Evolutionary conservation across 2,888 invertebrate genomes (phyloP).

Genomic region (Tromatobia lineatoria): DNA sequence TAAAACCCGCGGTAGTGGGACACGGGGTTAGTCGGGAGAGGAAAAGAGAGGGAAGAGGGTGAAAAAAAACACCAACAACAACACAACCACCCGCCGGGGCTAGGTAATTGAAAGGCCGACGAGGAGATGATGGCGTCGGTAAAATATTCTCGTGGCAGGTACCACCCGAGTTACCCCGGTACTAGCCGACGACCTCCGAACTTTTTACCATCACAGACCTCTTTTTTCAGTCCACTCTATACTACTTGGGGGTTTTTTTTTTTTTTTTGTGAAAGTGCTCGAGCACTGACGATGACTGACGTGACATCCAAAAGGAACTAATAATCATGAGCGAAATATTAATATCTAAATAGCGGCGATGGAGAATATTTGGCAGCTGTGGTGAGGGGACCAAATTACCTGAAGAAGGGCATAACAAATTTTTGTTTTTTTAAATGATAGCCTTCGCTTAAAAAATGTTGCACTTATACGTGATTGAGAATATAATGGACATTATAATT

Average conservation of each 20-base stretch:
- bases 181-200: slow-evolving; percentile 55
- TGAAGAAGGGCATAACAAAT: background rate
- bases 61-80: slow-evolving; percentile 37
- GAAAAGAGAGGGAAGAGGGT: background rate
- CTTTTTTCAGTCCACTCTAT: slow-evolving; percentile 12
- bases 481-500: too few relatives aligned
- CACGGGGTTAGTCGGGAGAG: background rate
- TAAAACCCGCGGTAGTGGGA: slow-evolving; percentile 43
- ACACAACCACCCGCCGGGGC: slow-evolving; percentile 49
- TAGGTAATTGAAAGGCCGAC: slow-evolving; percentile 76
- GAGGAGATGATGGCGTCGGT: slow-evolving; percentile 61
- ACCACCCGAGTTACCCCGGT: slow-evolving; percentile 62
- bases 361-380: background rate
- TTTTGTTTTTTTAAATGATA: too few relatives aligned
- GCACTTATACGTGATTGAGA: too few relatives aligned
- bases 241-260: slow-evolving; percentile 17
- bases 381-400: background rate
- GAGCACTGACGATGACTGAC: slow-evolving; percentile 26
- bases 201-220: slow-evolving; percentile 32
- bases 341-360: background rate
- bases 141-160: slow-evolving; percentile 67
- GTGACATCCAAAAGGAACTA: slow-evolving; percentile 33
- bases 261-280: slow-evolving; percentile 1
- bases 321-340: slow-evolving; percentile 7
- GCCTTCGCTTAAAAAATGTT: too few relatives aligned